Base-by-base conservation (phyloP, 1,140 invertebrate genomes). In the Campoletis sonorensis region DNA sequence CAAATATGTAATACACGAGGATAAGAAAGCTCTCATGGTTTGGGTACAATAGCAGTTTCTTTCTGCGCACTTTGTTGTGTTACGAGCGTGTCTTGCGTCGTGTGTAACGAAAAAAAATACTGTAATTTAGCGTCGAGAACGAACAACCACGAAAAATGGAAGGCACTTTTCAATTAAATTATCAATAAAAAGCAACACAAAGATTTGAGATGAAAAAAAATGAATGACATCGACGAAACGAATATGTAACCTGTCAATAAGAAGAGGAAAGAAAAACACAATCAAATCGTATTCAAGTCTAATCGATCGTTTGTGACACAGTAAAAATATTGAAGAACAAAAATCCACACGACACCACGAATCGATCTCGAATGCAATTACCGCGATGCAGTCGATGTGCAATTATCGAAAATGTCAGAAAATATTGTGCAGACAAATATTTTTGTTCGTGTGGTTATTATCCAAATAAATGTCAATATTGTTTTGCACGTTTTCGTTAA, bases 61-160 rank as follows among this genome's bases (percentile, higher is more conserved):
- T n/a, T 58, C 54, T 58, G 54, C 54, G 54, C 54, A 58, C 54
- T 58, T n/a, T 58, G 54, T 58, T 58, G 54, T 58, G 54, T 58
- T 21, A 13, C 18, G 54, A 18, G 54, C 18, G 54, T 58, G 54
- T 18, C 54, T 58, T n/a, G 54, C 21, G 54, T 58, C 54, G 54
- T 58, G 54, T 58, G 54, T n/a, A n/a, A 45, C 40, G 13, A 45
- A 13, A 45, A 45, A 13, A 45, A 45, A 45, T 45, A 45, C 40
- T 45, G 40, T 45, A 45, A 45, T 10, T 45, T 45, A 5, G 40
- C 40, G 40, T 45, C 40, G 40, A 45, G 5, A 45, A 10, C 13
- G 8, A 45, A 8, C n/a, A 45, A 13, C 1, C 40, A 45, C 13
- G n/a, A 8, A 13, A 4, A 13, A 13, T 45, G 1, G 8, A 8